Evolutionary conservation across 2,888 invertebrate genomes (phyloP).

Genomic region (Clunio marinus): DNA sequence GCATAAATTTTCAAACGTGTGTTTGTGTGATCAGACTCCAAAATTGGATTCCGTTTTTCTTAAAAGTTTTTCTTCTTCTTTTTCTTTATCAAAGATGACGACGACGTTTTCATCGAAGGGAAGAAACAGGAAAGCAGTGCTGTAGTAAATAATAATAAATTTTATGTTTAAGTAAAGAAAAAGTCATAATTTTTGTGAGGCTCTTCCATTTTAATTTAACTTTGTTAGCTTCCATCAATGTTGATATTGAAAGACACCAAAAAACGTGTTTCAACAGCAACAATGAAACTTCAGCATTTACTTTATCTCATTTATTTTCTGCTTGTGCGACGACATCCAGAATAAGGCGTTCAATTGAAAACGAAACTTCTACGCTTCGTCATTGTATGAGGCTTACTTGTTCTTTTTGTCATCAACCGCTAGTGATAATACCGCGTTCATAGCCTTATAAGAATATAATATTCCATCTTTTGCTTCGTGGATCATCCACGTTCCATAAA

Average conservation of each 20-base stretch:
- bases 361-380: not conserved
- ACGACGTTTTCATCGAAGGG: no score
- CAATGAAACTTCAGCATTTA: not conserved
- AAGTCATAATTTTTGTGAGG: not conserved
- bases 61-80: not conserved
- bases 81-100: no score
- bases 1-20: not conserved
- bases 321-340: not conserved
- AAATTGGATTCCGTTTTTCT: conserved; percentile 13
- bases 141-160: not conserved
- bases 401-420: not conserved
- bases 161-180: conserved; percentile 6
- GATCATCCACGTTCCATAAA: not conserved
- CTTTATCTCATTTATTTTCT: not conserved
- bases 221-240: not conserved
- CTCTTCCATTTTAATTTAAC: not conserved
- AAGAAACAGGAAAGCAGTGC: not conserved
- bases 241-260: not conserved
- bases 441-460: not conserved
- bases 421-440: not conserved
- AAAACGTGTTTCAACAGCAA: not conserved
- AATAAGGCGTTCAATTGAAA: not conserved
- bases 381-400: not conserved
- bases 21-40: conserved; percentile 13
- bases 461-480: not conserved